These are phyloP conservation scores for Fukomys damarensis DNA, from an alignment of 2,113 vertebrate genomes.

Conservation along the genomic window DNA sequence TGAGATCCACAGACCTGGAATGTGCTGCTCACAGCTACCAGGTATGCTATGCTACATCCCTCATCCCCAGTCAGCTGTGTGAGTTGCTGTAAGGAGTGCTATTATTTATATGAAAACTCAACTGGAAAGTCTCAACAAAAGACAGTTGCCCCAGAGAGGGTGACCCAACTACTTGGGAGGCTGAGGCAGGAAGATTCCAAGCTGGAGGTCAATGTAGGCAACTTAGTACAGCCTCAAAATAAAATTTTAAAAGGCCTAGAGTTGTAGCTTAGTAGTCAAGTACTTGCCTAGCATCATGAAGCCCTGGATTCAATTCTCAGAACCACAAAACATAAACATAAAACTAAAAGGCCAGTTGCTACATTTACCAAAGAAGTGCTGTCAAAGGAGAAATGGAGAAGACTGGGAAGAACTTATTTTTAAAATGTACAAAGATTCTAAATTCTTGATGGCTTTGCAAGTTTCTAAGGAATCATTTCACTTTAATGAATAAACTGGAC, in stretches of 20 bases:
- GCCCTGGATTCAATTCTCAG: background rate
- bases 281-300: background rate
- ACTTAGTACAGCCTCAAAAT: background rate
- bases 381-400: background rate
- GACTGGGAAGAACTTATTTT: background rate
- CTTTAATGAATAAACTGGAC: background rate
- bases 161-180: background rate
- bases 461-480: background rate
- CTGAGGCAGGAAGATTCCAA: background rate
- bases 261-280: background rate
- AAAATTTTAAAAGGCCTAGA: background rate
- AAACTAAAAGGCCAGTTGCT: background rate
- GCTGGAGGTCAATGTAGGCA: background rate
- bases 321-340: background rate
- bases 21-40: fast-evolving
- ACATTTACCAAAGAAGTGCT: background rate
- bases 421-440: background rate
- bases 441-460: background rate
- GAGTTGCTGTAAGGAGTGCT: background rate
- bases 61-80: background rate
- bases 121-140: background rate
- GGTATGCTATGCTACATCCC: too few species aligned
- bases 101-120: background rate
- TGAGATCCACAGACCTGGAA: fast-evolving
- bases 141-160: background rate